A percentile compares a stretch with the other conserved stretches of the same genome.
Conservation (phyloP, 2,888 invertebrate species). For the Phrixothrix hirtus region DNA sequence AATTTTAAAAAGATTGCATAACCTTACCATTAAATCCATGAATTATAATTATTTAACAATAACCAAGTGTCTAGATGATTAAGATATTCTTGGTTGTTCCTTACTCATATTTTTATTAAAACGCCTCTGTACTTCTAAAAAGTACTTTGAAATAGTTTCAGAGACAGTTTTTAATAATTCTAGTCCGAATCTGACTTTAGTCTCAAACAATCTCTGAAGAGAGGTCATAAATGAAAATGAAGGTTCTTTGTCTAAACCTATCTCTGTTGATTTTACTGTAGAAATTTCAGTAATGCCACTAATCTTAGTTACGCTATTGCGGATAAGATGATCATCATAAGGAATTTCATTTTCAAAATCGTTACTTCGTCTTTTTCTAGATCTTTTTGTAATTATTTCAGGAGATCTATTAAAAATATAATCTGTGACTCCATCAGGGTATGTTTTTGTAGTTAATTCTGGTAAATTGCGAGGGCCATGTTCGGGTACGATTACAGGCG, state of each 20-base stretch:
- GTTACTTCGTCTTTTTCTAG: constrained; percentile 42
- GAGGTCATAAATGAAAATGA: too few species aligned
- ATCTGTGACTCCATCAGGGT: not conserved
- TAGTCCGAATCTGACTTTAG: constrained; percentile 70
- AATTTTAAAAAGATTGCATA: too few species aligned
- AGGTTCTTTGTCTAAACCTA: too few species aligned
- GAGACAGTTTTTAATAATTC: constrained; percentile 71
- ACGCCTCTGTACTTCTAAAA: constrained; percentile 62
- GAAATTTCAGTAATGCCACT: too few species aligned
- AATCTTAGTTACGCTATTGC: too few species aligned
- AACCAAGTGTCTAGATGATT: too few species aligned
- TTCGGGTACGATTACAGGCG: constrained; percentile 66
- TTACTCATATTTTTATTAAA: constrained; percentile 33
- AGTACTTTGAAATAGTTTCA: constrained; percentile 67
- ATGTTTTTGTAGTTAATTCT: constrained; percentile 2
- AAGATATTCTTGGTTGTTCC: constrained; percentile 13
- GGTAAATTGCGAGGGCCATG: constrained; percentile 62
- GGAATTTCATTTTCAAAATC: constrained; percentile 25
- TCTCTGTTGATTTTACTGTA: too few species aligned
- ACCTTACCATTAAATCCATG: too few species aligned
- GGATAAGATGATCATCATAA: constrained; percentile 11
- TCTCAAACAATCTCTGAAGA: constrained; percentile 69
- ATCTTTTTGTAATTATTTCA: constrained; percentile 66
- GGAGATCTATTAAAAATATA: constrained; percentile 42
- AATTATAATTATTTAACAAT: too few species aligned